Base-by-base conservation (phyloP, 2,113 vertebrate genomes). In the Alligator mississippiensis region DNA sequence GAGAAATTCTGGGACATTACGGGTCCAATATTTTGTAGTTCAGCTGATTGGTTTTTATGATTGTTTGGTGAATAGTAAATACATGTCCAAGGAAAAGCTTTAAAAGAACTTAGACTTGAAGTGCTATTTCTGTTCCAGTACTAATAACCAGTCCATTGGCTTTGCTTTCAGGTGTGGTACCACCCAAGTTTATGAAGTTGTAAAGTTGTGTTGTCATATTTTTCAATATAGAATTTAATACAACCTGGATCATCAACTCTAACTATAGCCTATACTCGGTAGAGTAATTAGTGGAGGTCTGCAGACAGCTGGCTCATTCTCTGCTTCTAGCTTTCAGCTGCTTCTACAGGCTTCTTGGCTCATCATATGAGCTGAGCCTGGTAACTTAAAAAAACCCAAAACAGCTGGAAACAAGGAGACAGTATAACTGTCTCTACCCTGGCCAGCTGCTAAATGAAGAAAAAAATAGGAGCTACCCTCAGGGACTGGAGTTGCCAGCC, bases 241-340 rank as follows among this genome's bases (percentile, higher is more conserved):
- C 21, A 61, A 86, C 66, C 84, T 2, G 9, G 54, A 93, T 54
- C 84, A 85, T 34, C 64, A 87, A 0, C 38, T 76, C 5, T 11
- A 3, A 60, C 90, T 88, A 90, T 66, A 77, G 57, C 58, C 85
- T 28, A 57, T 89, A 28, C 72, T 38, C 88, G 74, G 38, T 22
- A 21, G 59, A 93, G 89, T 76, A 68, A n/a, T 11, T 64, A 62
- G 63, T 59, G 61, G 72, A 72, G 38, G 15, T 95, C 92, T 93
- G 79, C 64, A 90, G 77, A 82, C 34, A 90, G 74, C 22, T 85
- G 84, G 60, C 77, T 77, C 55, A 1, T 28, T 72, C 22, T 90
- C 2, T 1, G 30, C 60, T 68, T 63, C 84, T 63, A 84, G 82
- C 38, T 77, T 80, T 88, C 82, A 78, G 87, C 22, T 84, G 19